Conservation (phyloP, 2,888 invertebrate species). For the Orthosia cruda region DNA sequence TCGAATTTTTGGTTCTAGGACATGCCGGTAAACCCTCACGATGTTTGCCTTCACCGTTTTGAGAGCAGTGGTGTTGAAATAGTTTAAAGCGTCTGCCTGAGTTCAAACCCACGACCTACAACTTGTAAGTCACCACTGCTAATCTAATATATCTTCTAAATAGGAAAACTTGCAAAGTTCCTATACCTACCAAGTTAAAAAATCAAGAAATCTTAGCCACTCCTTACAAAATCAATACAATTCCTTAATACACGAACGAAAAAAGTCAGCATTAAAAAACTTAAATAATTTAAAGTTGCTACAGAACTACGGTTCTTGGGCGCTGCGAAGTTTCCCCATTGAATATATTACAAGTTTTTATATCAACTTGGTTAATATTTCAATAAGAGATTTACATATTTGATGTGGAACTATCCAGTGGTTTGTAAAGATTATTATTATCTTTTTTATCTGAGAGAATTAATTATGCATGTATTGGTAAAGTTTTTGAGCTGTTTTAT, state of each 20-base stretch:
- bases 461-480: constrained; percentile 30
- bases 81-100: too few relatives aligned
- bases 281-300: constrained; percentile 64
- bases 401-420: constrained; percentile 62
- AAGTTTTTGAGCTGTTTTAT: not conserved
- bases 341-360: constrained; percentile 71
- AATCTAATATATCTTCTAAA: too few relatives aligned
- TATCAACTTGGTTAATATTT: constrained; percentile 69
- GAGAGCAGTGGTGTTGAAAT: too few relatives aligned
- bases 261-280: constrained; percentile 54
- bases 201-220: not conserved
- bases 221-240: constrained; percentile 46
- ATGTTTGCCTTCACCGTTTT: too few relatives aligned
- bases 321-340: constrained; percentile 65
- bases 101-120: too few relatives aligned
- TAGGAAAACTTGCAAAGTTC: not conserved
- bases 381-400: constrained; percentile 72
- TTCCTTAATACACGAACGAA: constrained; percentile 35
- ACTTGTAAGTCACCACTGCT: too few relatives aligned
- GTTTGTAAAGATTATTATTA: constrained; percentile 50
- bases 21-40: too few relatives aligned
- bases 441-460: constrained; percentile 19
- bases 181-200: too few relatives aligned
- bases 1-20: too few relatives aligned
- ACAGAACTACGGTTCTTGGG: constrained; percentile 51